Evolutionary conservation across 2,113 vertebrate species (phyloP).

Genomic region (Fukomys damarensis): DNA sequence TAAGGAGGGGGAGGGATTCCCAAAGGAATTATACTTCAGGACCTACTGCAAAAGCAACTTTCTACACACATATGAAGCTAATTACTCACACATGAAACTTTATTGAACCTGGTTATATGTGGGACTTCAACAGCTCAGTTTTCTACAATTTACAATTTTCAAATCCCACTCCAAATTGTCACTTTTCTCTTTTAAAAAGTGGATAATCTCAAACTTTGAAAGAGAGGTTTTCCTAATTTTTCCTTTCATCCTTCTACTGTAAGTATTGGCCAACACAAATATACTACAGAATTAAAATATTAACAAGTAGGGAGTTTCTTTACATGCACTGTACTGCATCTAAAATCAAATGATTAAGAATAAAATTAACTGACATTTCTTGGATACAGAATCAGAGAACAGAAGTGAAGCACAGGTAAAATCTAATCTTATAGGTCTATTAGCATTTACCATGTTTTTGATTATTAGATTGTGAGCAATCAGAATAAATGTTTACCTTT

Average conservation of each 20-base stretch:
- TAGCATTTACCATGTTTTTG: not conserved
- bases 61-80: conserved; percentile 51
- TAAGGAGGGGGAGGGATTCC: not conserved
- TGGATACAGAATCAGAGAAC: not conserved
- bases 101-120: conserved; percentile 46
- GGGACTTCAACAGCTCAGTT: conserved; percentile 36
- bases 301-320: conserved; percentile 47
- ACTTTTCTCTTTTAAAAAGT: conserved; percentile 43
- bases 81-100: conserved; percentile 53
- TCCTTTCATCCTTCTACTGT: not conserved
- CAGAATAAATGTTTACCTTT: conserved; percentile 30
- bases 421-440: not conserved
- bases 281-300: not conserved
- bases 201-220: not conserved
- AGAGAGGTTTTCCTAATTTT: conserved; percentile 16
- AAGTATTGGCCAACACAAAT: conserved; percentile 42
- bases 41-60: conserved; percentile 50
- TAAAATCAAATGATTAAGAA: conserved; percentile 38
- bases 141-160: conserved; percentile 42
- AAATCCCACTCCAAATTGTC: conserved; percentile 35
- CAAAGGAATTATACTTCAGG: conserved; percentile 24
- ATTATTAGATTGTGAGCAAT: not conserved
- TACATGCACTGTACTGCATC: not conserved
- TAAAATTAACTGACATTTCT: not conserved
- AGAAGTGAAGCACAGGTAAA: conserved; percentile 22